Evolutionary conservation across 2,797 vertebrate genomes (phyloP).

Genomic region (Alosa sapidissima): DNA sequence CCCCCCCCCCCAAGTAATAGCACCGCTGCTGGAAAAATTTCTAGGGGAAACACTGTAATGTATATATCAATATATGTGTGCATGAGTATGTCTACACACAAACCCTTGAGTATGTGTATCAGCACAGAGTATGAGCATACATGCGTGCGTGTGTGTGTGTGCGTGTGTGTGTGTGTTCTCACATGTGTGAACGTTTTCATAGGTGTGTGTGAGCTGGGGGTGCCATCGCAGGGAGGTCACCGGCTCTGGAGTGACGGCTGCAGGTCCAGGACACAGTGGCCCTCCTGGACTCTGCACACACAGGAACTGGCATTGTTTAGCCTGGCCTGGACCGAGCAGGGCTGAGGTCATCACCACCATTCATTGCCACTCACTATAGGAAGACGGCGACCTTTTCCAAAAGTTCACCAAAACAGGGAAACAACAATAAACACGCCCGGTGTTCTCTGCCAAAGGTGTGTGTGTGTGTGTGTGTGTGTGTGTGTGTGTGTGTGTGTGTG

Average conservation of each 20-base stretch:
- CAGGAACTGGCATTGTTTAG: slow-evolving; percentile 61
- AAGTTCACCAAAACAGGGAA: slow-evolving; percentile 21
- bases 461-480: slow-evolving; percentile 9
- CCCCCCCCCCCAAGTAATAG: no score
- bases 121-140: background rate
- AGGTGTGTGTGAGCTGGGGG: background rate
- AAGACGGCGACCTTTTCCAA: slow-evolving; percentile 12
- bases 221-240: background rate
- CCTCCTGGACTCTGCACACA: no score
- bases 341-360: slow-evolving; percentile 38
- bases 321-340: slow-evolving; percentile 51
- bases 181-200: background rate
- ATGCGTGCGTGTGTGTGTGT: background rate
- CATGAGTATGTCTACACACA: background rate
- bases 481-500: slow-evolving; percentile 12
- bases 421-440: background rate
- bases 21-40: no score
- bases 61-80: background rate
- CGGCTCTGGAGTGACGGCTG: no score
- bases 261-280: no score
- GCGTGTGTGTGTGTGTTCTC: background rate
- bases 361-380: slow-evolving; percentile 7
- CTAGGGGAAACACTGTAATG: no score
- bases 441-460: background rate
- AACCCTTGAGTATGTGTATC: background rate